Evolutionary conservation across 2,888 invertebrate genomes (phyloP), one percentile per base, ranked within the genome.

Genomic region (Epicampocera succincta): DNA sequence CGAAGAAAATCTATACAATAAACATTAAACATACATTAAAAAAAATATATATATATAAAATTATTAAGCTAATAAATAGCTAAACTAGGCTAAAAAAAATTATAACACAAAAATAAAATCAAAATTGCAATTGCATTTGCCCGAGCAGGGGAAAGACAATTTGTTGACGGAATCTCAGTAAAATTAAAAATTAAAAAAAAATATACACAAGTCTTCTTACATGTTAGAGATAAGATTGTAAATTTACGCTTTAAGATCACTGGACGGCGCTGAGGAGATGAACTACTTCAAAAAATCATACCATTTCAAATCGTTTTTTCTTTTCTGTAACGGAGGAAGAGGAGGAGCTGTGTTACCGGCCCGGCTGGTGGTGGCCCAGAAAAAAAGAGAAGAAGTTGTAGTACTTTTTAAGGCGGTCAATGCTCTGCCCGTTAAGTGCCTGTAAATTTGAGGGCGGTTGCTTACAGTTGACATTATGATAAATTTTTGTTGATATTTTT

Each of bases 51-150:
- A 54, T 19, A 33, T 9, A 33, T 33, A 33, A 33, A 38, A 63
- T 33, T 38, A 66, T 71, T 71, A 63, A 72, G 71, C 80, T 80
- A 76, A 60, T 60, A 68, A 66, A 71, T 66, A 80, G 80, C 76
- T 80, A 80, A 61, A 66, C 80, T 77, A 78, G 69, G 81, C 61
- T 84, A 84, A 63, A 54, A 56, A 33, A 33, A 33, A 33, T 33
- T 50, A 33, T 63, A 63, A 73, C 33, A 73, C 63, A 52, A 63
- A 15, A 46, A 46, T 12, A 42, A 38, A 60, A 63, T 61, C 6
- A 50, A 42, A 19, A 52, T 25, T 33, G 66, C n/a, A 58, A 44
- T 50, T 75, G 58, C 29, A 50, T 60, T 66, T 50, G 42, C 58
- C 21, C 33, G 50, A 60, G 75, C 29, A 40, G 40, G 15, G 50